These are phyloP conservation scores for Coenonympha glycerion DNA, from an alignment of 2,888 invertebrate genomes.

Conservation along the genomic window DNA sequence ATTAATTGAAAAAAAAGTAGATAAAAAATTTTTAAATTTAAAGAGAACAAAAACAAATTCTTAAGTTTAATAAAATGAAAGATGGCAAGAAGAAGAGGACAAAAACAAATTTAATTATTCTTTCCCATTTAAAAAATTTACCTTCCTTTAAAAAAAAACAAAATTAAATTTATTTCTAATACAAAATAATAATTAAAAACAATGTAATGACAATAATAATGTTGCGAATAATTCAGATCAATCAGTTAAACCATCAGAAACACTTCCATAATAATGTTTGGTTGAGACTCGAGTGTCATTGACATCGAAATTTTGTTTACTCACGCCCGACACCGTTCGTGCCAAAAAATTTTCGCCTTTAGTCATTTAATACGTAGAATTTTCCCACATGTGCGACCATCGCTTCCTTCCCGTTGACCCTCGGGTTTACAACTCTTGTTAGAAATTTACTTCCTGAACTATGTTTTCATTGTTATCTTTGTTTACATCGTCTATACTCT, in stretches of 20 bases:
- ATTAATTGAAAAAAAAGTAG: too few species aligned
- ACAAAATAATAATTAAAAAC: neutral
- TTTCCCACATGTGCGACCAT: neutral
- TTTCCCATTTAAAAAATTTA: neutral
- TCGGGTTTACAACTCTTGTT: constrained; percentile 44
- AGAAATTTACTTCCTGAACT: constrained; percentile 47
- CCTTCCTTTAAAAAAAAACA: too few species aligned
- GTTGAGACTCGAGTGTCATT: constrained; percentile 56
- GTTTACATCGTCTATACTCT: constrained; percentile 31
- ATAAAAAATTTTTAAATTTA: too few species aligned
- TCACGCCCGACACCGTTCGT: constrained; percentile 44
- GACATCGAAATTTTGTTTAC: constrained; percentile 62
- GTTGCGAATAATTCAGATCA: constrained; percentile 32
- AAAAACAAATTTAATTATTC: neutral
- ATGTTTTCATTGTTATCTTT: constrained; percentile 37
- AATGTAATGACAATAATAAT: constrained; percentile 21
- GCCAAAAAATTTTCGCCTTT: constrained; percentile 48
- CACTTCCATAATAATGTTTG: constrained; percentile 42
- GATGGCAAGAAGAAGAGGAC: too few species aligned
- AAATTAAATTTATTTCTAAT: neutral
- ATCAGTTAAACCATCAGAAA: constrained; percentile 25
- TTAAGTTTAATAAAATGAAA: too few species aligned
- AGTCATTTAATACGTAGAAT: constrained; percentile 17
- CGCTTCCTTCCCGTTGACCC: constrained; percentile 23
- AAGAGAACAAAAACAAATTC: neutral